Percentiles rank a stretch among this genome's conserved stretches.
Conservation (phyloP, 2,888 invertebrate genomes). For the Mythimna vitellina region DNA sequence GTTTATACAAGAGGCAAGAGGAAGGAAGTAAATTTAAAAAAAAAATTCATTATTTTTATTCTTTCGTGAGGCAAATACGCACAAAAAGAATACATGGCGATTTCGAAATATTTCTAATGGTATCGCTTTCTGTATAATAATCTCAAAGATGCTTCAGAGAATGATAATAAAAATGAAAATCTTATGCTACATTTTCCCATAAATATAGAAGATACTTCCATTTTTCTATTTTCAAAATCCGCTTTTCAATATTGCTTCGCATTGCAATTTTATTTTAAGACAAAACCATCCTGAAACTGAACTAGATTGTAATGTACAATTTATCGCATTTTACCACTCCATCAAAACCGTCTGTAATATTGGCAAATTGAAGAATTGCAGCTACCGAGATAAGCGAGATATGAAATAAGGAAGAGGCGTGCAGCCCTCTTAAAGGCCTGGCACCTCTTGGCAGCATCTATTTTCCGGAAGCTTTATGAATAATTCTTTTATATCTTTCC, state of each 20-base stretch:
- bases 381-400: constrained; percentile 24
- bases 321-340: constrained; percentile 30
- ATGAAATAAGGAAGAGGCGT: constrained; percentile 53
- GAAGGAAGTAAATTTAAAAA: constrained; percentile 3
- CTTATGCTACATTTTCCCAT: not conserved
- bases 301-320: constrained; percentile 16
- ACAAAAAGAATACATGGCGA: not conserved
- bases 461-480: constrained; percentile 76
- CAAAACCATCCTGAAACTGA: not conserved
- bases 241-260: not conserved
- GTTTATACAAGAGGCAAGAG: constrained; percentile 3
- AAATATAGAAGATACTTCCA: not conserved
- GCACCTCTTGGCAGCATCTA: constrained; percentile 59
- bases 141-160: not conserved
- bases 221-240: not conserved
- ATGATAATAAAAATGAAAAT: not conserved
- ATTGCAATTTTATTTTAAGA: not conserved
- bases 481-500: constrained; percentile 74
- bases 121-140: not conserved
- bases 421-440: constrained; percentile 50
- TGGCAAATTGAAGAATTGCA: constrained; percentile 50
- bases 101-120: not conserved
- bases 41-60: not conserved
- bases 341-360: constrained; percentile 27
- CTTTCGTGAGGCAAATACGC: too few relatives aligned